These are phyloP conservation scores for Drosophila novamexicana DNA, from an alignment of 1,140 invertebrate species.

Conservation along the genomic window DNA sequence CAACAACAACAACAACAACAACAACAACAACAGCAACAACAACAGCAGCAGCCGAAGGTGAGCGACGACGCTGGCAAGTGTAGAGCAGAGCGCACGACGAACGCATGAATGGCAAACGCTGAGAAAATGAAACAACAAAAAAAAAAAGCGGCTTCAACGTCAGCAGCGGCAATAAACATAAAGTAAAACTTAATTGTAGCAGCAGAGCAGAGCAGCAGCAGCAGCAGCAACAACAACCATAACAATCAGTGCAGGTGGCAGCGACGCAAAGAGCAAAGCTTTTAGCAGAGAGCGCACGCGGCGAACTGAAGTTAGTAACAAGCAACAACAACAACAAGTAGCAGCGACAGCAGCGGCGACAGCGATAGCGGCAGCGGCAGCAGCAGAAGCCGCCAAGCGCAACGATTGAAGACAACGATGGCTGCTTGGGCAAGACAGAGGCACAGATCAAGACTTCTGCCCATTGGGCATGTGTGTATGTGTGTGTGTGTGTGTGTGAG, in stretches of 20 bases:
- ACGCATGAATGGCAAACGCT: conserved; percentile 60
- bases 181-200: conserved; percentile 83
- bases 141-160: conserved; percentile 44
- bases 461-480: conserved; percentile 29
- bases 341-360: not conserved
- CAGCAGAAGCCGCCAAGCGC: conserved; percentile 78
- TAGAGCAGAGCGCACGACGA: conserved; percentile 37
- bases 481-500: conserved; percentile 20
- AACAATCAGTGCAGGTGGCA: conserved; percentile 43
- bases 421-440: conserved; percentile 65
- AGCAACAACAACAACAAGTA: conserved; percentile 5
- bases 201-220: conserved; percentile 9
- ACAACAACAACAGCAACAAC: conserved; percentile 27
- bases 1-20: conserved; percentile 28
- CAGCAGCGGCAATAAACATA: conserved; percentile 73
- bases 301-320: conserved; percentile 42
- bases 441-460: conserved; percentile 41
- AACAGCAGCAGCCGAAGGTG: conserved; percentile 55
- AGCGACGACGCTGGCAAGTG: conserved; percentile 57
- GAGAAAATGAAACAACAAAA: conserved; percentile 47
- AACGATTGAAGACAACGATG: conserved; percentile 41
- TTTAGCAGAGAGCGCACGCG: conserved; percentile 28
- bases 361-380: conserved; percentile 9
- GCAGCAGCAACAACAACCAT: conserved; percentile 24
- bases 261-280: conserved; percentile 47